A percentile compares a stretch with the other conserved stretches of the same genome.
These are phyloP conservation scores for Litocranius walleri DNA, from an alignment of 2,113 vertebrate species.

Conservation along the genomic window DNA sequence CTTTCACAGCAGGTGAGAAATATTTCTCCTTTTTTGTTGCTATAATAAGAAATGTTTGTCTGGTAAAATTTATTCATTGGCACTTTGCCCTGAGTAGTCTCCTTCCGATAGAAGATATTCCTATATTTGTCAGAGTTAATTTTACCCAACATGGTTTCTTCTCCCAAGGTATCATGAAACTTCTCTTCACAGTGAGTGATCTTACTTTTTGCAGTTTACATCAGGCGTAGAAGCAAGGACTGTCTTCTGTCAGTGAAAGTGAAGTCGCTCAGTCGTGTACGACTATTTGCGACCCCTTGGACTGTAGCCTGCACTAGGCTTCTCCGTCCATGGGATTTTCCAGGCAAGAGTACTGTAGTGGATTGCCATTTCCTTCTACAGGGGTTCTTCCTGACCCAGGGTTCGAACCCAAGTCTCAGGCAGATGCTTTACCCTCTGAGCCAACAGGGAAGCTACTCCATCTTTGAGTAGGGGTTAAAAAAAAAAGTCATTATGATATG, in stretches of 20 bases:
- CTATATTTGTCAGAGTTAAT: background rate
- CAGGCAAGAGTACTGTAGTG: background rate
- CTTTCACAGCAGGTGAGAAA: background rate
- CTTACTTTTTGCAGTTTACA: background rate
- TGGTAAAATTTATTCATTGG: background rate
- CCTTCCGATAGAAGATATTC: too few relatives aligned
- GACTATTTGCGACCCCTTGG: accelerated
- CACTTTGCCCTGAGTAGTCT: background rate
- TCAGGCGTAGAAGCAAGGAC: background rate
- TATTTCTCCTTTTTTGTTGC: background rate
- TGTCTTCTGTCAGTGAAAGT: background rate
- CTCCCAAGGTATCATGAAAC: background rate
- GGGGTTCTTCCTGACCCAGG: background rate
- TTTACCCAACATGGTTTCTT: background rate
- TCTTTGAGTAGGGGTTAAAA: background rate
- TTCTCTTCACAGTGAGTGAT: background rate
- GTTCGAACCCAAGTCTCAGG: background rate
- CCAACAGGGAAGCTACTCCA: background rate
- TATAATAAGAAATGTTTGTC: background rate
- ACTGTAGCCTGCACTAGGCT: background rate
- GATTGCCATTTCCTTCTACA: background rate
- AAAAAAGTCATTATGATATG: background rate
- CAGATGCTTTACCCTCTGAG: background rate
- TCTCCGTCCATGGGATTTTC: background rate
- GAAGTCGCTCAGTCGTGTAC: accelerated